Conservation (phyloP, 2,797 vertebrate genomes). For the Lateolabrax maculatus region DNA sequence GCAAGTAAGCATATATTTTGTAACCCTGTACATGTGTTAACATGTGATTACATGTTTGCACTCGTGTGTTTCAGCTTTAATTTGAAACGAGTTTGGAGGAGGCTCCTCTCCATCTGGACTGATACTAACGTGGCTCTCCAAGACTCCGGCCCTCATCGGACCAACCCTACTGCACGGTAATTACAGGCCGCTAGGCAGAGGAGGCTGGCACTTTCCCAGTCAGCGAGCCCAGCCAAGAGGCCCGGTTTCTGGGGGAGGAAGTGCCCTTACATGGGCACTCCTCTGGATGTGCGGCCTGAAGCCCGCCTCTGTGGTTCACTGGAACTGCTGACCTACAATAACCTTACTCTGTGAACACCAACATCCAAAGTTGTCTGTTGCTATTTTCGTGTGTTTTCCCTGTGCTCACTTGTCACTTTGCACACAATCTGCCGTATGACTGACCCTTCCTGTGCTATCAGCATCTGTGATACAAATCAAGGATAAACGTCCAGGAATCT, state of each 20-base stretch:
- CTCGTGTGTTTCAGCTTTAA: slow-evolving; percentile 63
- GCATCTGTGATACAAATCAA: no score
- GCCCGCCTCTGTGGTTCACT: slow-evolving; percentile 16
- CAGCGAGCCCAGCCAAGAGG: slow-evolving; percentile 40
- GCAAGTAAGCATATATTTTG: slow-evolving; percentile 2
- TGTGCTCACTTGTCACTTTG: background rate
- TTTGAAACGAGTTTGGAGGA: slow-evolving; percentile 56
- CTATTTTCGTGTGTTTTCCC: no score
- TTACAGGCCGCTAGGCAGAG: slow-evolving; percentile 63
- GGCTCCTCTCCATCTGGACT: slow-evolving; percentile 38
- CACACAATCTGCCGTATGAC: background rate
- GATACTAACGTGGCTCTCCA: slow-evolving; percentile 49
- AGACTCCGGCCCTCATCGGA: slow-evolving; percentile 41
- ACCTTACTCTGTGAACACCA: slow-evolving; percentile 26
- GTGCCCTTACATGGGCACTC: slow-evolving; percentile 71
- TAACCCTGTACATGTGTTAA: slow-evolving; percentile 44
- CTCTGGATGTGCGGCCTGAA: slow-evolving; percentile 18
- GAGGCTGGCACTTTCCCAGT: slow-evolving; percentile 51
- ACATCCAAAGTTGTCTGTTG: no score
- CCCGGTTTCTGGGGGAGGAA: slow-evolving; percentile 62
- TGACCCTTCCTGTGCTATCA: background rate
- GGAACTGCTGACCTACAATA: slow-evolving; percentile 45
- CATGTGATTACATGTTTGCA: slow-evolving; percentile 64
- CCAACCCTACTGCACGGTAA: slow-evolving; percentile 66
- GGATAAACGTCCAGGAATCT: no score